Base-by-base conservation (phyloP, 2,797 vertebrate species). In the Moxostoma hubbsi region DNA sequence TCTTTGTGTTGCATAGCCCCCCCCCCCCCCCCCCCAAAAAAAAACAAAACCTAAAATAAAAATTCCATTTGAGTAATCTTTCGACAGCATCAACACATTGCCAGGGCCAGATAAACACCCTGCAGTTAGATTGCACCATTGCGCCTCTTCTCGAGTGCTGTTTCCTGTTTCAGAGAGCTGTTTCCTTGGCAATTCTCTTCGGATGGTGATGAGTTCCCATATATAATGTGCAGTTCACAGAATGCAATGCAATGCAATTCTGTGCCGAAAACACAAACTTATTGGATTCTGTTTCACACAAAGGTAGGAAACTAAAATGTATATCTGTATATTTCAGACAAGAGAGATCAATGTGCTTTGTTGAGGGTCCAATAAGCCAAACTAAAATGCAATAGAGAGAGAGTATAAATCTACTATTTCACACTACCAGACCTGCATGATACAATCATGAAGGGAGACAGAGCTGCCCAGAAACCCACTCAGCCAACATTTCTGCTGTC, bases 401-500 rank as follows among this genome's bases (percentile, higher is more conserved):
- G 73, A 71, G 50, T 50, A 67, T 79, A 85, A 76, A 84, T 24
- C 68, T 70, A 69, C 15, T 82, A 74, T 89, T 87, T 88, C 84
- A 83, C 75, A 51, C 43, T 77, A 86, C 84, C 85, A 45, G 63
- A 65, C 82, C 69, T 73, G 82, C 72, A 81, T 81, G 84, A 87
- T 89, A 86, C 83, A 88, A 87, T 89, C 84, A 84, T 24, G 2
- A 24, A 73, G 83, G 79, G 50, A 63, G 15, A 53, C 50, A 77
- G 57, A 69, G 75, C 51, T 61, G 66, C 66, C 57, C 75, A 77
- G 47, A 69, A 69, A 69, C 55, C 57, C 75, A 76, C 81, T 72
- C 61, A 75, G 80, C 5, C 2, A 88, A 90, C 89, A 90, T 91
- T 87, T 88, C 86, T n/a, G 36, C 67, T 18, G 46, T 46, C 73